Evolutionary conservation across 2,888 invertebrate species (phyloP), one percentile per base, ranked within the genome.

Genomic region (Anagyrus pseudococci): DNA sequence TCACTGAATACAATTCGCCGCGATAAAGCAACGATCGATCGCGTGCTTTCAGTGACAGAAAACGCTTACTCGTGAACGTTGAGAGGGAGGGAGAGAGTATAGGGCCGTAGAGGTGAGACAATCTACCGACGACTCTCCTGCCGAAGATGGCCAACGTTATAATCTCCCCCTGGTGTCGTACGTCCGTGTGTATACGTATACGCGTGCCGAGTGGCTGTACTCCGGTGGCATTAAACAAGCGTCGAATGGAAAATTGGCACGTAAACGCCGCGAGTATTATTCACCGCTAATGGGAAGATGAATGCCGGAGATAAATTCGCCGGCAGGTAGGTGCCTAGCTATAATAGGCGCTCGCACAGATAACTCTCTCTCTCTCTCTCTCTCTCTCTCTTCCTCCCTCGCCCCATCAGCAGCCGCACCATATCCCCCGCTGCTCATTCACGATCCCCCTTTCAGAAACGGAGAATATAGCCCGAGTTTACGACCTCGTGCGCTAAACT

Each of bases 231-330:
- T 55, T 58, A 55, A 50, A 64, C 62, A 20, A 58, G 66, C 62
- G 68, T 69, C 72, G 70, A 71, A 73, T 71, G 70, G 72, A 72
- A 74, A 74, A 76, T 74, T 72, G 72, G 71, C 73, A 72, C 71
- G 73, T 74, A 73, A 76, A 72, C 67, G 72, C 68, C 67, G 66
- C 65, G 67, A 67, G 70, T 73, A 74, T 73, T 74, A 75, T 75
- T 75, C 74, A 72, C 70, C 71, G 72, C 73, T 74, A 75, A 76
- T 77, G 72, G 73, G 72, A 72, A 74, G 73, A 74, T 75, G 72
- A 73, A 73, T 70, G 70, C 68, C 67, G 66, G 70, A 74, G 75
- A 75, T 75, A 73, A 74, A 74, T 72, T 71, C 69, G 67, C 72
- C 70, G 25, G 52, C 62, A 66, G 66, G 62, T 66, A 67, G 72